Evolutionary conservation across 2,888 invertebrate genomes (phyloP).

Genomic region (Galeruca laticollis): DNA sequence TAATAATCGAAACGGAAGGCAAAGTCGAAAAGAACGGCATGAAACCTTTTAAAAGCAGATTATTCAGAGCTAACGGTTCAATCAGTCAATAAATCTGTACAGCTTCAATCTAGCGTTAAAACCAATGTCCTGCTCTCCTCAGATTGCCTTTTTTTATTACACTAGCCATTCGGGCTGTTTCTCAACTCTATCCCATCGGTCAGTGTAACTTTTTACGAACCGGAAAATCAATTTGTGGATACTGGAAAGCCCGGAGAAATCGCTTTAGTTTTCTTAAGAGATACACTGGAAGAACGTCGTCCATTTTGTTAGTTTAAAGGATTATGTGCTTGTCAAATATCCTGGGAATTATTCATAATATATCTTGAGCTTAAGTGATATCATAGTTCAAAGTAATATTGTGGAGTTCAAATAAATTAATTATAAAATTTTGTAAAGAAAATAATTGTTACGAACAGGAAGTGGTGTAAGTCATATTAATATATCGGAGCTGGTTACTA

Average conservation of each 20-base stretch:
- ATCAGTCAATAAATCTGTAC: constrained; percentile 23
- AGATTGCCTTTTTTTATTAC: constrained; percentile 17
- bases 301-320: too few species aligned
- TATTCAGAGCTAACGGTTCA: constrained; percentile 9
- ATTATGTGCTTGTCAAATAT: too few species aligned
- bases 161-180: constrained; percentile 11
- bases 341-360: too few species aligned
- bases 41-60: constrained; percentile 18
- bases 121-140: constrained; percentile 21
- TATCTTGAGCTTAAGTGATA: too few species aligned
- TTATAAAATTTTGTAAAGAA: too few species aligned
- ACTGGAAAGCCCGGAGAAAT: constrained; percentile 38
- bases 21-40: not conserved
- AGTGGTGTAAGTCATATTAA: too few species aligned
- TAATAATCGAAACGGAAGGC: not conserved
- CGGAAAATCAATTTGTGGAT: constrained; percentile 47
- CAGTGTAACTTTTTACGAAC: constrained; percentile 37
- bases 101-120: constrained; percentile 24
- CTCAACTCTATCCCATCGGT: constrained; percentile 31
- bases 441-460: too few species aligned
- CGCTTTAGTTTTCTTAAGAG: constrained; percentile 34
- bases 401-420: too few species aligned
- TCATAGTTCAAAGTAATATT: too few species aligned
- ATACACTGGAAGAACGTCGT: constrained; percentile 3
- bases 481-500: too few species aligned